Conservation (phyloP, 2,888 invertebrate species). For the Thera britannica region DNA sequence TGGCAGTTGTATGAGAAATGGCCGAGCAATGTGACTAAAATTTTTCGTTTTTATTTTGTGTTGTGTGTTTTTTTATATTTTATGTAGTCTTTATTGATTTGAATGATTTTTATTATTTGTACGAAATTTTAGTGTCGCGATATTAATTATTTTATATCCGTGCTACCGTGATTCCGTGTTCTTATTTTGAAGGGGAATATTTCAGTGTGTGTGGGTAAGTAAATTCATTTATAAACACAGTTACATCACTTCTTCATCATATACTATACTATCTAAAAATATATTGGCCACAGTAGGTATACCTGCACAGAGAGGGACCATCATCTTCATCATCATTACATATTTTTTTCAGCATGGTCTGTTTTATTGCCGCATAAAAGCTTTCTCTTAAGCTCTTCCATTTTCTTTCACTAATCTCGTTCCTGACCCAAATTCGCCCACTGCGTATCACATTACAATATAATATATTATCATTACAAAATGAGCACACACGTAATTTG, state of each 20-base stretch:
- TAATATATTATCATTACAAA: no score
- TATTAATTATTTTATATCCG: conserved; percentile 20
- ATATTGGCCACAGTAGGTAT: no score
- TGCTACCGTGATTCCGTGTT: conserved; percentile 60
- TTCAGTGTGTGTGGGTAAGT: conserved; percentile 23
- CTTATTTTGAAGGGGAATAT: conserved; percentile 37
- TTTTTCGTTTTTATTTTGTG: conserved; percentile 79
- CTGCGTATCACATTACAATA: no score
- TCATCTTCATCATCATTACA: no score
- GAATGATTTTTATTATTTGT: conserved; percentile 66
- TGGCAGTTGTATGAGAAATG: conserved; percentile 68
- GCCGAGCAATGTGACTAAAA: conserved; percentile 81
- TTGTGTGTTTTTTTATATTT: conserved; percentile 80
- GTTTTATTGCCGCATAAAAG: no score
- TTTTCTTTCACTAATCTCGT: no score
- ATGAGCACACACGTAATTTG: no score
- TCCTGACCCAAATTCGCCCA: no score
- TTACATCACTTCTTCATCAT: neutral
- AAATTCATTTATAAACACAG: neutral
- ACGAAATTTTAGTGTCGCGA: conserved; percentile 76
- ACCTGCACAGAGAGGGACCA: no score
- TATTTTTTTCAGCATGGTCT: no score
- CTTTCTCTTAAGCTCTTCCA: no score
- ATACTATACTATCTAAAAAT: no score
- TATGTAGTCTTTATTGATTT: conserved; percentile 78